These are phyloP conservation scores for Pegoplata infirma DNA, from an alignment of 2,888 invertebrate genomes.

Conservation along the genomic window DNA sequence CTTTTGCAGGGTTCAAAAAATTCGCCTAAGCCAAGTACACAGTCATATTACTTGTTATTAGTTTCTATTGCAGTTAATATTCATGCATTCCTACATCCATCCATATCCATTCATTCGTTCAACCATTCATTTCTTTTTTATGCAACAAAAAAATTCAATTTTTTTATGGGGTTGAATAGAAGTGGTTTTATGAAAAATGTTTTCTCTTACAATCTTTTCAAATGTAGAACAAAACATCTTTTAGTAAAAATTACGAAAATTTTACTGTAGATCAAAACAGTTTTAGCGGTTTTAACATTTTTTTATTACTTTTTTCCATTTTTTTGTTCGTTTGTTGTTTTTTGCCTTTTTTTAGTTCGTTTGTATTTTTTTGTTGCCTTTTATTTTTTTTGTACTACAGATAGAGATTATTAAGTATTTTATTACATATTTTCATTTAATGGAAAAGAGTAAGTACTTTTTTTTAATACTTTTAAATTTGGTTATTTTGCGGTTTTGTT, in stretches of 20 bases:
- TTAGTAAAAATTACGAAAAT: constrained; percentile 28
- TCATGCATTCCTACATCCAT: background rate
- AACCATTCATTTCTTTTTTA: no score
- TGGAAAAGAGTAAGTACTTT: constrained; percentile 11
- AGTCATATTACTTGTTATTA: constrained; percentile 5
- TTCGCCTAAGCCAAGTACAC: background rate
- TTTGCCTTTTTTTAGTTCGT: background rate
- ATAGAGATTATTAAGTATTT: background rate
- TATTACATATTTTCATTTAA: constrained; percentile 5
- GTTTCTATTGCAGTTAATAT: constrained; percentile 34
- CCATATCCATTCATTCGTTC: no score
- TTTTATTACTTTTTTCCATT: constrained; percentile 33
- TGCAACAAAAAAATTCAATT: no score
- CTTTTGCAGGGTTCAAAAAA: background rate
- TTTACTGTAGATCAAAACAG: constrained; percentile 45
- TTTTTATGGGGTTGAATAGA: constrained; percentile 28
- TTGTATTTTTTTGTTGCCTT: background rate
- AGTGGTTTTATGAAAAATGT: constrained; percentile 24
- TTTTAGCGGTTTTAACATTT: constrained; percentile 48
- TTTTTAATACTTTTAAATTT: constrained; percentile 27
- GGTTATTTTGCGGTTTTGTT: constrained; percentile 15
- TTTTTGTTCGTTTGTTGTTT: background rate
- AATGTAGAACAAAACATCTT: constrained; percentile 38
- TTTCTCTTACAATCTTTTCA: constrained; percentile 41
- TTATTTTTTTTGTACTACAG: background rate